phyloP scores from a whole-genome alignment of 2,888 invertebrate genomes.

The Odontocolon sp. region DNA sequence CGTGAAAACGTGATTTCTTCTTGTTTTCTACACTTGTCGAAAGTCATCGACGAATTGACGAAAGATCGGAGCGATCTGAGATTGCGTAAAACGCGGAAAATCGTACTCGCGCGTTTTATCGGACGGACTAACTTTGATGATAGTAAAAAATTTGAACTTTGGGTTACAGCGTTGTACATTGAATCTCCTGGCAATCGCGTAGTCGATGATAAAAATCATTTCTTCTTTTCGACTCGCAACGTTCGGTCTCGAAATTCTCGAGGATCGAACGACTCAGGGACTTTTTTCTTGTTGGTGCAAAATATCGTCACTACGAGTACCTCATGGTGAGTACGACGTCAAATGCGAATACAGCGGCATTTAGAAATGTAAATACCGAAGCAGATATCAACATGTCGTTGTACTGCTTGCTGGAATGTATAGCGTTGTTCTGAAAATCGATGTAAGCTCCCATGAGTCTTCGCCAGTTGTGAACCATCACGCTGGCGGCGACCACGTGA shows the following conservation, averaged over 20 bases:
- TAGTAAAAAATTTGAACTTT: slow-evolving; percentile 67
- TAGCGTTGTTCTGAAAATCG: slow-evolving; percentile 80
- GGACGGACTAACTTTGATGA: slow-evolving; percentile 43
- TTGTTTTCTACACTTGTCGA: neutral
- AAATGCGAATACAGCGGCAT: slow-evolving; percentile 84
- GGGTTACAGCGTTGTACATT: slow-evolving; percentile 71
- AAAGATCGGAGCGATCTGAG: neutral
- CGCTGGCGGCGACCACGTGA: slow-evolving; percentile 85
- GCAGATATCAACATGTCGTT: slow-evolving; percentile 86
- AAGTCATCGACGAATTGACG: neutral
- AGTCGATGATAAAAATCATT: slow-evolving; percentile 2
- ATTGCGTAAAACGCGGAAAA: neutral
- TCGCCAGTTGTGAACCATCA: slow-evolving; percentile 84
- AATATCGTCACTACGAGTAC: slow-evolving; percentile 66
- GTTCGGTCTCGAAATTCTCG: too few species aligned
- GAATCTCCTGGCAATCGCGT: slow-evolving; percentile 39
- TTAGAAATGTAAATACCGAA: slow-evolving; percentile 85
- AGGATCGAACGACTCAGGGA: too few species aligned
- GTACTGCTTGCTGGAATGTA: slow-evolving; percentile 85
- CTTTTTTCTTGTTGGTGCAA: too few species aligned
- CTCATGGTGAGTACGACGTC: slow-evolving; percentile 85
- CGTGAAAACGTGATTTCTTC: neutral
- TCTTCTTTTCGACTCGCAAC: neutral
- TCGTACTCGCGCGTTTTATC: neutral
- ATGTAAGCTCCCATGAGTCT: slow-evolving; percentile 73